Evolutionary conservation across 2,797 vertebrate species (phyloP).

Genomic region (Sternotherus odoratus): DNA sequence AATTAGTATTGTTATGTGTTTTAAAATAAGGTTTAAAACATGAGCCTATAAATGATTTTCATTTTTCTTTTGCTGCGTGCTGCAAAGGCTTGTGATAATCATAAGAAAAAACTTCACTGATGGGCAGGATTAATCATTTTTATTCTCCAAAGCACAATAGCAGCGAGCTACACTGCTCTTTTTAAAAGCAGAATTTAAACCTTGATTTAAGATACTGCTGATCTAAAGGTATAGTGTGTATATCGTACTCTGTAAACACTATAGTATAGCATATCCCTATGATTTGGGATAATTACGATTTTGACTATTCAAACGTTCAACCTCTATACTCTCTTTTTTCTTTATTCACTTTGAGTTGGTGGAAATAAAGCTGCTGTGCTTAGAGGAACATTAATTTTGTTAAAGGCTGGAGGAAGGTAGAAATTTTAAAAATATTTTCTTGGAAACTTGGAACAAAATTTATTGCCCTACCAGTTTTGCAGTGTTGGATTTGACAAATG

Average conservation of each 20-base stretch:
- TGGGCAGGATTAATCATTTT: conserved; percentile 66
- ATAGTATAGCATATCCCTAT: conserved; percentile 57
- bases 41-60: conserved; percentile 44
- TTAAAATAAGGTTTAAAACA: conserved; percentile 64
- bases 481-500: conserved; percentile 27
- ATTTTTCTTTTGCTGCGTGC: conserved; percentile 47
- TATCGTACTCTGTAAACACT: conserved; percentile 31
- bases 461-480: neutral
- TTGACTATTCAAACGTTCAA: conserved; percentile 30
- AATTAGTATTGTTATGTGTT: conserved; percentile 44
- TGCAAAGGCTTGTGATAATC: conserved; percentile 50
- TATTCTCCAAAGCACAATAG: conserved; percentile 36
- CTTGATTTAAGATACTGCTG: conserved; percentile 45
- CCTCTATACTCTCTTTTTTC: conserved; percentile 43
- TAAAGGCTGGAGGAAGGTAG: conserved; percentile 26
- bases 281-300: conserved; percentile 58
- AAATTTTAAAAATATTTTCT: conserved; percentile 48
- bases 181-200: conserved; percentile 68
- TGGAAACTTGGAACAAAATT: conserved; percentile 40
- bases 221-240: conserved; percentile 41
- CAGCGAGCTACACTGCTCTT: conserved; percentile 58
- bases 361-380: conserved; percentile 40
- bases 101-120: conserved; percentile 44
- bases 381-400: conserved; percentile 40
- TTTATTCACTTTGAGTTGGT: conserved; percentile 26